Conservation (phyloP, 2,888 invertebrate genomes). For the Acanthosoma haemorrhoidale region DNA sequence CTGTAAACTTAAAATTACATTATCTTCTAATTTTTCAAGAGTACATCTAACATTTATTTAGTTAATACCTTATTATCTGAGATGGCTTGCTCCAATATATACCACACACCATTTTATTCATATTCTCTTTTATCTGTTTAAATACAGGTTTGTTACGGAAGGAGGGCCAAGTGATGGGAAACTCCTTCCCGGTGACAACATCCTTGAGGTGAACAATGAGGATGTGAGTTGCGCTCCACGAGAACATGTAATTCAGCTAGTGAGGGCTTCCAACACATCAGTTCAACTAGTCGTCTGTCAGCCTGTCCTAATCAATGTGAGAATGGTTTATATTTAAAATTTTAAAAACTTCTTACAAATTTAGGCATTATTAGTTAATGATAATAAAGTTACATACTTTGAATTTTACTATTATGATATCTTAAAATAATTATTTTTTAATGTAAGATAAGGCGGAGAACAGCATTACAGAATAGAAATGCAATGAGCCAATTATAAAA, state of each 20-base stretch:
- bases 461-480: too few relatives aligned
- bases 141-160: constrained; percentile 65
- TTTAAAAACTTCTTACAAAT: too few relatives aligned
- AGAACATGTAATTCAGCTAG: constrained; percentile 82
- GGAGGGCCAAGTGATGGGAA: constrained; percentile 88
- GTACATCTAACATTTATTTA: too few relatives aligned
- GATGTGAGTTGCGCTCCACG: constrained; percentile 80
- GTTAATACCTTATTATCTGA: too few relatives aligned
- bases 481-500: neutral
- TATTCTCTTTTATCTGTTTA: constrained; percentile 27
- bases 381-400: neutral
- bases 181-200: constrained; percentile 85
- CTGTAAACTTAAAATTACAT: too few relatives aligned
- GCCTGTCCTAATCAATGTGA: constrained; percentile 64
- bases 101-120: too few relatives aligned
- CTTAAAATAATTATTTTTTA: too few relatives aligned
- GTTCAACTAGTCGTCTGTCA: constrained; percentile 78
- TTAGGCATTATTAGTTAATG: neutral
- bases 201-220: constrained; percentile 83
- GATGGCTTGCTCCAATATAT: too few relatives aligned
- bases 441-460: too few relatives aligned
- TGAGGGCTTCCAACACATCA: constrained; percentile 70
- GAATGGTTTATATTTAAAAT: too few relatives aligned
- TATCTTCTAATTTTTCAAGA: too few relatives aligned
- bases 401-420: neutral